Conservation (phyloP, 2,113 vertebrate genomes). For the Mustela nigripes region DNA sequence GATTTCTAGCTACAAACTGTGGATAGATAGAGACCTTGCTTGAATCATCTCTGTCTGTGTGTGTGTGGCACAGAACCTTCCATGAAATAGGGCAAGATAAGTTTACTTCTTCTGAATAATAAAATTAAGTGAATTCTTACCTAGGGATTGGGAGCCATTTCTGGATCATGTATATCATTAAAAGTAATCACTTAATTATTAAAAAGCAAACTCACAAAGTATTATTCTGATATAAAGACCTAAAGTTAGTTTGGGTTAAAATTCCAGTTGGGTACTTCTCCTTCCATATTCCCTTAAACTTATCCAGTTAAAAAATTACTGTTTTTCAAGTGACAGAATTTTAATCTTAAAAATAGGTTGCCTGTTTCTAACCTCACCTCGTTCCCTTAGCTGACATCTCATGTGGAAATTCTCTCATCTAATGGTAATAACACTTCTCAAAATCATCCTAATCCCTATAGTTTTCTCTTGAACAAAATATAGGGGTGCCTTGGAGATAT, state of each 20-base stretch:
- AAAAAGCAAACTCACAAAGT: neutral
- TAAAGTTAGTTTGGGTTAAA: neutral
- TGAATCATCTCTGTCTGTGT: neutral
- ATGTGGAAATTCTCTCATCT: conserved; percentile 2
- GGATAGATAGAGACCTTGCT: neutral
- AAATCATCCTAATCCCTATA: neutral
- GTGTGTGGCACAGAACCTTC: neutral
- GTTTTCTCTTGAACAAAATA: conserved; percentile 30
- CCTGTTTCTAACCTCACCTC: conserved; percentile 4
- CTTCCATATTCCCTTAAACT: neutral
- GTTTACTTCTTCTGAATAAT: conserved; percentile 20
- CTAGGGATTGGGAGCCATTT: neutral
- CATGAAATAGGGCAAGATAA: neutral
- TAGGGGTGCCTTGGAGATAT: neutral
- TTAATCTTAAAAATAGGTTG: conserved; percentile 4
- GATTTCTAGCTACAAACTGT: neutral
- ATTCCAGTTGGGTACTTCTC: neutral
- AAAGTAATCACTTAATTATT: conserved; percentile 39
- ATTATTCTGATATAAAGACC: neutral
- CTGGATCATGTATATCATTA: neutral
- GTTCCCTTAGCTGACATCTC: neutral
- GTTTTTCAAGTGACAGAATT: neutral
- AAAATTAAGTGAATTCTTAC: neutral
- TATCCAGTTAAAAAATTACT: neutral
- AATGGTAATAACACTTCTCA: neutral